phyloP scores from a whole-genome alignment of 1,140 invertebrate species.

The Steinernema feltiae region DNA sequence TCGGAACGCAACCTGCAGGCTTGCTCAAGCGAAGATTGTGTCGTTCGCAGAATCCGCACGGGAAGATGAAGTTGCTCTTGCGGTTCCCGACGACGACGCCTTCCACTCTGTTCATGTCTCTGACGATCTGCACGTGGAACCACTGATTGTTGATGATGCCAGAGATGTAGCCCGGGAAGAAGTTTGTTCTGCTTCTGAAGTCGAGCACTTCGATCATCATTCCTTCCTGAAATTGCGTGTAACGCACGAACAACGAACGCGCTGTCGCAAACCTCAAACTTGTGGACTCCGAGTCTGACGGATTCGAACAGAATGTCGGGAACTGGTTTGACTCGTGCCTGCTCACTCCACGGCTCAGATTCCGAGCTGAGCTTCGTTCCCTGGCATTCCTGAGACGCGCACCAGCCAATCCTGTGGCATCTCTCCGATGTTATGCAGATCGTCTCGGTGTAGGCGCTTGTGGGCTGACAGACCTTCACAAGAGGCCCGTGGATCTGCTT shows the following conservation, averaged over 20 bases:
- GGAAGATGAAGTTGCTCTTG: neutral
- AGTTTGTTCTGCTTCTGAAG: neutral
- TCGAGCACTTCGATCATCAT: constrained; percentile 3
- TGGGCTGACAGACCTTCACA: neutral
- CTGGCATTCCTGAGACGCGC: neutral
- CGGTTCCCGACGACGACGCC: neutral
- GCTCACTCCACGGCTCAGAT: neutral
- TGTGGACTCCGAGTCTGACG: neutral
- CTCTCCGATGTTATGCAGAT: neutral
- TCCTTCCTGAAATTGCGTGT: neutral
- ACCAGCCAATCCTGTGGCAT: neutral
- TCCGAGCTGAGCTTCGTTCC: neutral
- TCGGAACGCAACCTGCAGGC: neutral
- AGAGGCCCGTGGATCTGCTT: neutral
- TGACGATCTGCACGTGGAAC: neutral
- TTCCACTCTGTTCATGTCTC: neutral
- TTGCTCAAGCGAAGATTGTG: neutral
- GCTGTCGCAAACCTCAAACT: neutral
- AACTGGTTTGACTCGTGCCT: neutral
- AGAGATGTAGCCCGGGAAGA: neutral
- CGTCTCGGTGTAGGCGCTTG: neutral
- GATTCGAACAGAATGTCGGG: neutral
- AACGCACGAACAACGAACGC: neutral
- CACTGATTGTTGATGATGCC: neutral
- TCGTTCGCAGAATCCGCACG: neutral